A percentile compares a stretch with the other conserved stretches of the same genome.
Evolutionary conservation across 2,888 invertebrate genomes (phyloP).

Genomic region (Adineta ricciae): DNA sequence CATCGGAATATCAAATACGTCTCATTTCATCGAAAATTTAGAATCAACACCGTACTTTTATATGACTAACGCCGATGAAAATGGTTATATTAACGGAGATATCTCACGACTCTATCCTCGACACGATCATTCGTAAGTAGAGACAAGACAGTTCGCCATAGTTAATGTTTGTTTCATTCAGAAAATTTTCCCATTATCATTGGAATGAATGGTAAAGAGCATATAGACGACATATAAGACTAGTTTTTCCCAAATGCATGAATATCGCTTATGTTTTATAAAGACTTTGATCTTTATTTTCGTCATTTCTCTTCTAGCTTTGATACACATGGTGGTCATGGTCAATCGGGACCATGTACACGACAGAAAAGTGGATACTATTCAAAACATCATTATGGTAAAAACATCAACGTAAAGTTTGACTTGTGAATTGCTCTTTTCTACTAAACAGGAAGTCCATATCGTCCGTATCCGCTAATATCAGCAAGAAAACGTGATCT

Average conservation of each 20-base stretch:
- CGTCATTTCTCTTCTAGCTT: not conserved
- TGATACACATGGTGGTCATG: not conserved
- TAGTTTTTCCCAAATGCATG: not conserved
- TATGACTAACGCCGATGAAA: not conserved
- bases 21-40: constrained; percentile 35
- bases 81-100: not conserved
- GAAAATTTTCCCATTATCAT: not conserved
- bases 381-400: not conserved
- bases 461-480: not conserved
- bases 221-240: not conserved
- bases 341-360: not conserved
- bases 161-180: not conserved
- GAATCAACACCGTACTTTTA: not conserved
- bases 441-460: not conserved
- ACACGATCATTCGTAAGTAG: not conserved
- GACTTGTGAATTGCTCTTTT: not conserved
- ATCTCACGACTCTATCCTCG: not conserved
- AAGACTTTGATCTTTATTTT: no score
- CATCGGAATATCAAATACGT: no score
- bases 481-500: not conserved
- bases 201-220: not conserved
- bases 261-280: not conserved
- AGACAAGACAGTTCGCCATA: not conserved
- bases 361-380: not conserved
- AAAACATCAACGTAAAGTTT: not conserved